phyloP scores from a whole-genome alignment of 2,888 invertebrate species.

The Sympetrum striolatum region DNA sequence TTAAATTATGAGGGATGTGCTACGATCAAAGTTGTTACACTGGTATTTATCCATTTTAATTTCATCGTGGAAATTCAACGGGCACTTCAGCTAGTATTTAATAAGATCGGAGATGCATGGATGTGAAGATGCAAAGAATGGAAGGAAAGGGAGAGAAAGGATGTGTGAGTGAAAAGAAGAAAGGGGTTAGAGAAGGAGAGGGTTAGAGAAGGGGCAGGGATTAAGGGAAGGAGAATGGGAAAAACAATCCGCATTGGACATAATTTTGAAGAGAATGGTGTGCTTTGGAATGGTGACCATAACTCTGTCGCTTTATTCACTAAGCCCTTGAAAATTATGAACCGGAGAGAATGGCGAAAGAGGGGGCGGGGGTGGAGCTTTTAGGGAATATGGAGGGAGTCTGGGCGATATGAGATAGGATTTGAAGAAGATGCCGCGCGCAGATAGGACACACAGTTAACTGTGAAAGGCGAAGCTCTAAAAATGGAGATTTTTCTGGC shows the following conservation, averaged over 20 bases:
- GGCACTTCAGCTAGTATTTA: too few relatives aligned
- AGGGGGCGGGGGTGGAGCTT: not conserved
- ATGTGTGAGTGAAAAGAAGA: not conserved
- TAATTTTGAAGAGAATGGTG: slow-evolving; percentile 42
- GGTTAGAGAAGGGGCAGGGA: not conserved
- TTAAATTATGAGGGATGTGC: too few relatives aligned
- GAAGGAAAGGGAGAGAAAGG: not conserved
- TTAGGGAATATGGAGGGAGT: not conserved
- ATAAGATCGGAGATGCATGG: too few relatives aligned
- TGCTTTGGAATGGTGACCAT: slow-evolving; percentile 37
- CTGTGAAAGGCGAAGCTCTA: not conserved
- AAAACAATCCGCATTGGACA: slow-evolving; percentile 42
- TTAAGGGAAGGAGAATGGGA: slow-evolving; percentile 15
- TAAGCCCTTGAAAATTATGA: slow-evolving; percentile 40
- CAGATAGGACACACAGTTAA: not conserved
- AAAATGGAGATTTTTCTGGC: not conserved
- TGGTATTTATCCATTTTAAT: too few relatives aligned
- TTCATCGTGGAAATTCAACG: too few relatives aligned
- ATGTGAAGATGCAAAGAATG: too few relatives aligned
- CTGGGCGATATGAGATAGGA: not conserved
- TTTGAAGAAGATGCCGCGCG: not conserved
- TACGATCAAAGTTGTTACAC: too few relatives aligned
- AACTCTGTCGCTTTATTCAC: slow-evolving; percentile 41
- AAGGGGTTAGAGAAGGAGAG: not conserved
- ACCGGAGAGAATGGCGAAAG: slow-evolving; percentile 9